Conservation (phyloP, 2,888 invertebrate genomes). For the Ceriagrion tenellum region DNA sequence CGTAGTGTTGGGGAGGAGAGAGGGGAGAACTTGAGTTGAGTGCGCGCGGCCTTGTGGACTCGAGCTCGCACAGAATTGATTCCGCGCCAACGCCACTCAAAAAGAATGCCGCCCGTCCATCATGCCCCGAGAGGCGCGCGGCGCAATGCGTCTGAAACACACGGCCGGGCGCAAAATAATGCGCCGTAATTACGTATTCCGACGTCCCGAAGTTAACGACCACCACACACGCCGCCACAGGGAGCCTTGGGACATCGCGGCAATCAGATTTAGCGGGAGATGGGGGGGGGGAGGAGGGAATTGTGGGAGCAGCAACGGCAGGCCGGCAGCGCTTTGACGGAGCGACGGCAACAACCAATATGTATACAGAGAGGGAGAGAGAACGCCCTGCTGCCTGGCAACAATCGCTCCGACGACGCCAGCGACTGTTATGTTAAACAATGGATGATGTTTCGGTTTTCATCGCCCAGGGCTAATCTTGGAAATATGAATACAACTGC, state of each 20-base stretch:
- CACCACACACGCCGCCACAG: not conserved
- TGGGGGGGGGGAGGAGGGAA: not conserved
- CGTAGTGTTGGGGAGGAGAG: not conserved
- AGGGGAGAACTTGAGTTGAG: not conserved
- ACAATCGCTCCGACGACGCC: not conserved
- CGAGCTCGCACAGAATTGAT: not conserved
- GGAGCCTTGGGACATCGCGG: not conserved
- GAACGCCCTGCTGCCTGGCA: not conserved
- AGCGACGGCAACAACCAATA: not conserved
- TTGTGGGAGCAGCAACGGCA: no score
- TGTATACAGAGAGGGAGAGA: no score
- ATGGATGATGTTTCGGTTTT: no score
- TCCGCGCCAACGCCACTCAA: not conserved
- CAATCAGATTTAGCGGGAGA: not conserved
- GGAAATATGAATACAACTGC: no score
- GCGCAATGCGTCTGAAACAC: slow-evolving; percentile 13
- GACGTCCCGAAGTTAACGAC: slow-evolving; percentile 11
- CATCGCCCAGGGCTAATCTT: no score
- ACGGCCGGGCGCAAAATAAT: not conserved
- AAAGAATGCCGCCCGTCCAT: not conserved
- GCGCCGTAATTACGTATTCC: slow-evolving; percentile 2
- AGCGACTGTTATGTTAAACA: not conserved
- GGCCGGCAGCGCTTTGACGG: not conserved
- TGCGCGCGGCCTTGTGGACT: not conserved
- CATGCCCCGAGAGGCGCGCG: not conserved